These are phyloP conservation scores for Trematomus bernacchii DNA, from an alignment of 2,797 vertebrate species.

Conservation along the genomic window DNA sequence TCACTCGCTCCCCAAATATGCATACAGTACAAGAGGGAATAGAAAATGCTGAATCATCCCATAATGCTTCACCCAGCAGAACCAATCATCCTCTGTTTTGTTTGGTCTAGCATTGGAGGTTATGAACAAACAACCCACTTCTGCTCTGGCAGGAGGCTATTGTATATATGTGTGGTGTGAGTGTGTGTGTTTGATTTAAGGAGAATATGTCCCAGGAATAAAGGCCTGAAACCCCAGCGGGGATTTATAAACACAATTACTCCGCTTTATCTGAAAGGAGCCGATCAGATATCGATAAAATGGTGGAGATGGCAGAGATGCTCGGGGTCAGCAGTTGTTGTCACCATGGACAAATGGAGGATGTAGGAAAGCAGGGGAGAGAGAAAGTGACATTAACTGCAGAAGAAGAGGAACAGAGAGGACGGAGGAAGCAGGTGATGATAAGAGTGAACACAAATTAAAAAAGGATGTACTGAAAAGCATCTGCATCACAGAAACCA, in stretches of 20 bases:
- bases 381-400: not conserved
- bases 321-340: constrained; percentile 64
- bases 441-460: not conserved
- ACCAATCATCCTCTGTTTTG: constrained; percentile 58
- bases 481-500: constrained; percentile 6
- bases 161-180: constrained; percentile 17
- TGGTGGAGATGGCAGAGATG: constrained; percentile 56
- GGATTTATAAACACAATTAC: constrained; percentile 77
- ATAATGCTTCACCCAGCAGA: constrained; percentile 29
- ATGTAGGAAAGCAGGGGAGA: constrained; percentile 23
- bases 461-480: too few species aligned
- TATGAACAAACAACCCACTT: constrained; percentile 56
- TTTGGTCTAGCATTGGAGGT: constrained; percentile 49
- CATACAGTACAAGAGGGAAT: not conserved
- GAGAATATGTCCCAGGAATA: constrained; percentile 63
- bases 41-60: constrained; percentile 52
- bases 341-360: constrained; percentile 55
- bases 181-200: constrained; percentile 46
- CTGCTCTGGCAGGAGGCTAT: constrained; percentile 30
- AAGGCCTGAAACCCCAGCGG: constrained; percentile 53
- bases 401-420: not conserved
- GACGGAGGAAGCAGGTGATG: not conserved
- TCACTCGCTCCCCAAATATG: constrained; percentile 3
- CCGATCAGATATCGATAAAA: constrained; percentile 70
- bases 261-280: constrained; percentile 62